Base-by-base conservation (phyloP, 2,888 invertebrate species). In the Macrosiphum euphorbiae region DNA sequence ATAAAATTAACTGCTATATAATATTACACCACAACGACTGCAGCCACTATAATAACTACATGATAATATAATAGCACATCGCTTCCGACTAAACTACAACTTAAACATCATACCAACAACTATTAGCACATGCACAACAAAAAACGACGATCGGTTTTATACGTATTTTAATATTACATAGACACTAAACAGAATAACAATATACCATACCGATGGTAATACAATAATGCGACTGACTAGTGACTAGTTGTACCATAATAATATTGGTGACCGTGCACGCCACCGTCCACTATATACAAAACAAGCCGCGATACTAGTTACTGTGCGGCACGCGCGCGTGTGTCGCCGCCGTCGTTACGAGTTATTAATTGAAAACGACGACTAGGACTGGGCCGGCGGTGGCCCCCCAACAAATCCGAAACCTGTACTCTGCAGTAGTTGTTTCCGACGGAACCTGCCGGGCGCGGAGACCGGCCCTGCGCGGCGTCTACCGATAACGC, bases 371-470 rank as follows among this genome's bases (percentile, higher is more conserved):
- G 93, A 90, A 90, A 67, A 90, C 85, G 84, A 47, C 55, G 91
- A 24, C 78, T n/a, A 13, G 11, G 88, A 55, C 78, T 11, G 88
- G 88, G 90, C 0, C 90, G 90, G 55, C 84, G 85, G 87, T 67
- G 88, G 92, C 93, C 85, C 61, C 61, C 88, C 58, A 41, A 94
- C 94, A 61, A 50, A 84, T 84, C 93, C 50, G 41, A 94, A 94
- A 94, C 94, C 94, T 90, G 94, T 55, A 55, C 55, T 55, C 55
- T 3, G 55, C 11, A 55, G 55, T 78, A 78, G 78, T 94, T 90
- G 94, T 86, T 67, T 67, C 67, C 90, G 93, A 58, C 89, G 92
- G 87, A 92, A 88, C 92, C 92, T 86, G 92, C 91, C 61, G 87
- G 61, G 35, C 90, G 55, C 85, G 58, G 78, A 58, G 89, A 78